Base-by-base conservation (phyloP, 2,888 invertebrate genomes). In the Oxytorus armatus region DNA sequence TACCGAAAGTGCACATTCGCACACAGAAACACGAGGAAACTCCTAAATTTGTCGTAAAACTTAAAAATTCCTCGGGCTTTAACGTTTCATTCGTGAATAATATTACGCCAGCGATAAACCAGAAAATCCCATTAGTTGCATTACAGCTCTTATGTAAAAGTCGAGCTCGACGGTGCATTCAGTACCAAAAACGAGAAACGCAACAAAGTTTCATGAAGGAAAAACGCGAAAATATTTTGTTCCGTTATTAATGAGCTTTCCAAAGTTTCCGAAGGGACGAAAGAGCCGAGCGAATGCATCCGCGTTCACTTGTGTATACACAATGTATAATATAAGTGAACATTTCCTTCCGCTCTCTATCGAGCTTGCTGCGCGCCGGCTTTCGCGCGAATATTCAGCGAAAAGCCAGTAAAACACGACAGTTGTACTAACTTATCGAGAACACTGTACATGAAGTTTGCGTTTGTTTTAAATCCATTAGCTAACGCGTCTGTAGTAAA, bases 171-270 rank as follows among this genome's bases (percentile, higher is more conserved):
- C 25, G 72, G 7, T 78, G 66, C 55, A 65, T 42, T 66, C 36
- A 76, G 57, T 72, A 49, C 70, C 42, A 47, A 55, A 47, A 16
- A 61, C 53, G 55, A 55, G 70, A 59, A 3, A 63, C 68, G 59
- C 66, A 61, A 77, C 76, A 77, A 80, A 80, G 44, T 80, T 80
- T 73, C 72, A 68, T 76, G 42, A 68, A 73, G 77, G 55, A 47
- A 77, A 80, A 78, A 73, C 63, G 66, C 59, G 29, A 77, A 55
- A 55, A 61, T 77, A 63, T 80, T 55, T 61, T 16, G 55, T 10
- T 44, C 53, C 44, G 73, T 77, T 76, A 80, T 66, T 80, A 80
- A 80, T 66, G 77, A 68, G 80, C 72, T 77, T 77, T 63, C 55
- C 25, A 63, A 80, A 80, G 77, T 80, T 80, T 73, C 61, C 72